Base-by-base conservation (phyloP, 2,888 invertebrate genomes). In the Cinara cedri region DNA sequence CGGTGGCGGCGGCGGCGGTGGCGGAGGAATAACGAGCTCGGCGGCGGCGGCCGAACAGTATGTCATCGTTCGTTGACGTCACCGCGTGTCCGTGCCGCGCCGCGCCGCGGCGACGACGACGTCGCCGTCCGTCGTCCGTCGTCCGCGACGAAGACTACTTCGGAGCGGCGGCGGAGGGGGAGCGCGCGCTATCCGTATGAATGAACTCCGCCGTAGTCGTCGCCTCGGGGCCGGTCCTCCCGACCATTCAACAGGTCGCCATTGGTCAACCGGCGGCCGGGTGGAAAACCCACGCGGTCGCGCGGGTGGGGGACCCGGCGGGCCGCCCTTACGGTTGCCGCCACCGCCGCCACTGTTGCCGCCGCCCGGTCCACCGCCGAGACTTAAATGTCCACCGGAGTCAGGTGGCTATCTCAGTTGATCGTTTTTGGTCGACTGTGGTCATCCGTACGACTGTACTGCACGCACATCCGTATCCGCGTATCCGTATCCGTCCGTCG, bases 191-290 rank as follows among this genome's bases (percentile, higher is more conserved):
- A n/a, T 34, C 19, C 24, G 65, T 44, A 78, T 70, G 78, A 78
- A 78, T 78, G 78, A 78, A 70, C 68, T 70, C 76, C 78, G 34
- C 3, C 78, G 66, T 68, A 57, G 76, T 26, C 66, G 66, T 68
- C 68, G 76, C 46, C 66, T 66, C 66, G 60, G 60, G 68, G 78
- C 70, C 70, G 78, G 57, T 76, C 70, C 81, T 70, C 62, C 74
- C 62, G 75, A 21, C 74, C 68, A 21, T 81, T 70, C 81, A 80
- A 80, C 74, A 80, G 81, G 72, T 81, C 81, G 74, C 26, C 72
- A 68, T 74, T 80, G 80, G 80, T 81, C 80, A 75, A 74, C 74
- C 74, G 80, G 80, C 34, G 80, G 66, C 74, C 81, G 81, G 80
- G 80, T 74, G 78, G 70, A 80, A 74, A 81, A 80, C 81, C 72